Evolutionary conservation across 1,140 invertebrate species (phyloP).

Genomic region (Brachionus koreanus): DNA sequence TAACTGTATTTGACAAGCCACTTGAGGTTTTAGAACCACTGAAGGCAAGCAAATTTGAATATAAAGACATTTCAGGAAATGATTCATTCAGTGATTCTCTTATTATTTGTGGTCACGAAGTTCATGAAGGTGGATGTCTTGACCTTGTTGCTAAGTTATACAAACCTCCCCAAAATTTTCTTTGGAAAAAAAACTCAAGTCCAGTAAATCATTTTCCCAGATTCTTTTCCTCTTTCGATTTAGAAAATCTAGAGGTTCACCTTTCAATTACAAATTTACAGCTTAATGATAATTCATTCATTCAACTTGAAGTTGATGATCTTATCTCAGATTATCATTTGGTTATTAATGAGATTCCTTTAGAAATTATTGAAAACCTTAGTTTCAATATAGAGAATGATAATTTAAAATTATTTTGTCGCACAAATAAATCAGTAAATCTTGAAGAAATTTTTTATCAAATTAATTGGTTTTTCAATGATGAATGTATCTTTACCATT

Average conservation of each 20-base stretch:
- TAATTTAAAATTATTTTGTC: background rate
- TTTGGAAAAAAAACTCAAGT: background rate
- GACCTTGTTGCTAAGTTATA: background rate
- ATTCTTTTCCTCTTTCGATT: background rate
- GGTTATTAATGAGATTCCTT: background rate
- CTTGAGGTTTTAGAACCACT: slow-evolving; percentile 24
- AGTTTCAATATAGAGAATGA: background rate
- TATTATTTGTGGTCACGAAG: background rate
- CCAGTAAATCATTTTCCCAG: background rate
- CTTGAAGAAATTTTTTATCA: background rate
- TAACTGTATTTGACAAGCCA: background rate
- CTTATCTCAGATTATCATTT: background rate
- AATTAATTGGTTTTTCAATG: background rate
- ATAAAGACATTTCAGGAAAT: background rate
- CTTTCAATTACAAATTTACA: background rate
- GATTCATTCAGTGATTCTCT: background rate
- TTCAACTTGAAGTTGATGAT: background rate
- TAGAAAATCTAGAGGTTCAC: background rate
- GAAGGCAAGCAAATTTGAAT: slow-evolving; percentile 7
- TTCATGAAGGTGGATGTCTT: background rate
- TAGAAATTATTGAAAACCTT: background rate
- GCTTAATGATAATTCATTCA: background rate
- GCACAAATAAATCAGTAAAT: slow-evolving; percentile 20
- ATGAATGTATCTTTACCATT: background rate
- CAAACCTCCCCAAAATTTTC: background rate